phyloP scores from a whole-genome alignment of 2,888 invertebrate genomes.

The Dichetophora obliterata region DNA sequence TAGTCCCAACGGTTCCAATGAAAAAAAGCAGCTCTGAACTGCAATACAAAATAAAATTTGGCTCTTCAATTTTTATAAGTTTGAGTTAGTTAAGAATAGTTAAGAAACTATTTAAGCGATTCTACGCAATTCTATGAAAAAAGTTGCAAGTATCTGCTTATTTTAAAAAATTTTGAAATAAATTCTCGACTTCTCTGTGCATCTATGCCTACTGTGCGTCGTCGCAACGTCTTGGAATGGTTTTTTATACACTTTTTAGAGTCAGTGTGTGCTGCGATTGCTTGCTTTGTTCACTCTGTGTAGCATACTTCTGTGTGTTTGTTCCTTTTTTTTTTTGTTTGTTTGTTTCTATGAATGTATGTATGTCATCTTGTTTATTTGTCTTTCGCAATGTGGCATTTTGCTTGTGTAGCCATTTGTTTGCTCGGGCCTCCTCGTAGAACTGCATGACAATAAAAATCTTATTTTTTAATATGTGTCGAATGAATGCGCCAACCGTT shows the following conservation, averaged over 20 bases:
- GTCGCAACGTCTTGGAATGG: not conserved
- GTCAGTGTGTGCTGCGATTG: not conserved
- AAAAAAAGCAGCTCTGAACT: no score
- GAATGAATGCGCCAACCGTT: constrained; percentile 17
- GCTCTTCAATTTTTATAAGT: no score
- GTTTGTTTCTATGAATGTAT: no score
- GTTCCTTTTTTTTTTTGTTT: no score
- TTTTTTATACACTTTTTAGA: not conserved
- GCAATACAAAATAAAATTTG: no score
- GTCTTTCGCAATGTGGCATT: not conserved
- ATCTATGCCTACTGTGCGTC: not conserved
- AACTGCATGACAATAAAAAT: constrained; percentile 27
- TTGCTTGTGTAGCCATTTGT: constrained; percentile 18
- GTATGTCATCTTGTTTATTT: not conserved
- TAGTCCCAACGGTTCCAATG: no score
- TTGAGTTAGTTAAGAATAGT: no score
- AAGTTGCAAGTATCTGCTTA: no score
- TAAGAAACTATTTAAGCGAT: no score
- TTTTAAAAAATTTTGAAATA: not conserved
- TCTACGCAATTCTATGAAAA: no score
- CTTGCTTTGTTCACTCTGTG: not conserved
- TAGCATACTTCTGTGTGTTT: not conserved
- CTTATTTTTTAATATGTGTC: constrained; percentile 36
- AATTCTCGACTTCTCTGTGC: not conserved
- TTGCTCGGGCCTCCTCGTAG: constrained; percentile 8